Percentiles rank a stretch among this genome's conserved stretches.
Evolutionary conservation across 2,113 vertebrate species (phyloP).

Genomic region (Megaceryle torquata): DNA sequence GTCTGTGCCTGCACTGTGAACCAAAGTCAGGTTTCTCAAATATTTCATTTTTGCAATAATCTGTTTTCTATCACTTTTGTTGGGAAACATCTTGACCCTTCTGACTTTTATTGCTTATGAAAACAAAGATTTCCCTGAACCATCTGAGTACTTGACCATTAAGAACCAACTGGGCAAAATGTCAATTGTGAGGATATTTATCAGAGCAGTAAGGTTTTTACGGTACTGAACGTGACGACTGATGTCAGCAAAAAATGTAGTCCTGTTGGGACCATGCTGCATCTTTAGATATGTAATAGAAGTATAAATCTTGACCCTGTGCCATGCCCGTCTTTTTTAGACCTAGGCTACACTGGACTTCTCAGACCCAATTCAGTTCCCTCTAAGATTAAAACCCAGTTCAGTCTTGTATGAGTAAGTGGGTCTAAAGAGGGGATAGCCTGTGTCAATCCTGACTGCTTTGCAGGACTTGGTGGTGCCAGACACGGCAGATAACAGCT

Average conservation of each 20-base stretch:
- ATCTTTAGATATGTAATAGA: not conserved
- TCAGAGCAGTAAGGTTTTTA: not conserved
- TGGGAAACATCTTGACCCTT: constrained; percentile 2
- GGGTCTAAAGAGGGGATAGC: not conserved
- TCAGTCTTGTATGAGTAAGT: not conserved
- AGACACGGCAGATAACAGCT: not conserved
- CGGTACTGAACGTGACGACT: not conserved
- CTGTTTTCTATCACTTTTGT: not conserved
- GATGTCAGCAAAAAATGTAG: not conserved
- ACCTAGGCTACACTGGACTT: not conserved
- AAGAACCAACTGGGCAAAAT: not conserved
- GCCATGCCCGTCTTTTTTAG: not conserved
- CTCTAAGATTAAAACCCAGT: not conserved
- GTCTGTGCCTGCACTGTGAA: not conserved
- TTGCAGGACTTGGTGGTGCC: not conserved
- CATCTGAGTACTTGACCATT: not conserved
- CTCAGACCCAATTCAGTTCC: not conserved
- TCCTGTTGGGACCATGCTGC: not conserved
- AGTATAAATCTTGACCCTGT: not conserved
- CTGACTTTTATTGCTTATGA: not conserved
- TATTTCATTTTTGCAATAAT: constrained; percentile 1
- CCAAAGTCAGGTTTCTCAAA: not conserved
- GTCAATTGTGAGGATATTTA: not conserved
- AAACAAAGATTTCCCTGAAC: constrained; percentile 13
- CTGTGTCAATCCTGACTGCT: not conserved